These are phyloP conservation scores for Euzophera pinguis DNA, from an alignment of 2,888 invertebrate genomes.

Conservation along the genomic window DNA sequence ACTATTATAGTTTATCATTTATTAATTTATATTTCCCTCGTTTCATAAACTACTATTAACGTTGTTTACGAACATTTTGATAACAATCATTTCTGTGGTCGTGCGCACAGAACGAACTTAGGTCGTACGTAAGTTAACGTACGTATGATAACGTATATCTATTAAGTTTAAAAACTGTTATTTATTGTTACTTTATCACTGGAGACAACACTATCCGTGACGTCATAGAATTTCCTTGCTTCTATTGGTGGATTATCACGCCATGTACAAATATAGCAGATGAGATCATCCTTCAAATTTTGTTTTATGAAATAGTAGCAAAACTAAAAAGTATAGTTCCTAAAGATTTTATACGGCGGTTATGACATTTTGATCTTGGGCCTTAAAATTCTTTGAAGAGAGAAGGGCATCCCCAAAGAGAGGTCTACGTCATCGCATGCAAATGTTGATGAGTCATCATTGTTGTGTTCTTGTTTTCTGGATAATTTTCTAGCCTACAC, in stretches of 20 bases:
- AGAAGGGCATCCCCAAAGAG: slow-evolving; percentile 76
- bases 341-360: slow-evolving; percentile 37
- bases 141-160: no score
- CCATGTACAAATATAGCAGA: slow-evolving; percentile 52
- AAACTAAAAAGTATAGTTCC: slow-evolving; percentile 44
- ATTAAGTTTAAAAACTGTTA: no score
- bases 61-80: no score
- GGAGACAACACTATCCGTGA: slow-evolving; percentile 28
- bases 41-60: no score
- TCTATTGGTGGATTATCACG: slow-evolving; percentile 69
- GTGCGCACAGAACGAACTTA: no score
- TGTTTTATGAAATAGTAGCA: slow-evolving; percentile 37
- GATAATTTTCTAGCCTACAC: slow-evolving; percentile 21
- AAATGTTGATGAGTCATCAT: slow-evolving; percentile 70
- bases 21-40: no score
- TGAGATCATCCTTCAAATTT: slow-evolving; percentile 68
- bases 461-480: slow-evolving; percentile 66
- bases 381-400: slow-evolving; percentile 46
- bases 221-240: slow-evolving; percentile 38
- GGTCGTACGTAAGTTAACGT: no score
- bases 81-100: no score
- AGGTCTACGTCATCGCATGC: slow-evolving; percentile 57
- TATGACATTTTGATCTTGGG: slow-evolving; percentile 50
- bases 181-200: no score
- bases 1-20: no score